Percentiles rank a stretch among this genome's conserved stretches.
These are phyloP conservation scores for Spea hammondii DNA, from an alignment of 2,797 vertebrate species.

Conservation along the genomic window DNA sequence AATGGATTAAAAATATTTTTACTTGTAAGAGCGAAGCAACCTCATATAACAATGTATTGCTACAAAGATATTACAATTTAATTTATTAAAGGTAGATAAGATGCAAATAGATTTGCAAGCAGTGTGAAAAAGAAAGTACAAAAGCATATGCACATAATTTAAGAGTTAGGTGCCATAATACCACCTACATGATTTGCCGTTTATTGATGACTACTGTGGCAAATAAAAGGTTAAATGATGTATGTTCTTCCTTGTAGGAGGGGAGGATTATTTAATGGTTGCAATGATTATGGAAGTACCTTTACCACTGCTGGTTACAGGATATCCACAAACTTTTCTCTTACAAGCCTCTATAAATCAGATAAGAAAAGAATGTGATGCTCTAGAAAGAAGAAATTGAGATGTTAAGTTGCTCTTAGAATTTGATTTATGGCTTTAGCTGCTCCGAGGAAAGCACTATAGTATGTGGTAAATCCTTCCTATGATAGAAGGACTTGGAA, in stretches of 20 bases:
- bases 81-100: no score
- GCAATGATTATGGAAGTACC: conserved; percentile 20
- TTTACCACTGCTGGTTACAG: conserved; percentile 41
- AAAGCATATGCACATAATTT: no score
- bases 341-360: conserved; percentile 40
- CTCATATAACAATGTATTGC: no score
- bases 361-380: conserved; percentile 49
- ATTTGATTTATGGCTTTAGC: conserved; percentile 45
- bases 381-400: conserved; percentile 45
- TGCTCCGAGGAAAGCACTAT: conserved; percentile 22
- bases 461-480: conserved; percentile 19
- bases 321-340: conserved; percentile 43
- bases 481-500: neutral
- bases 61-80: no score
- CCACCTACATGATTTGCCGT: neutral
- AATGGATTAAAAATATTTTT: no score
- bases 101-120: no score
- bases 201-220: neutral
- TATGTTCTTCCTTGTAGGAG: conserved; percentile 27
- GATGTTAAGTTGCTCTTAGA: conserved; percentile 35
- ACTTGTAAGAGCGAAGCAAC: no score
- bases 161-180: no score
- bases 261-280: conserved; percentile 41
- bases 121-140: no score
- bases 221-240: conserved; percentile 13